Evolutionary conservation across 2,888 invertebrate genomes (phyloP).

Genomic region (Diloba caeruleocephala): DNA sequence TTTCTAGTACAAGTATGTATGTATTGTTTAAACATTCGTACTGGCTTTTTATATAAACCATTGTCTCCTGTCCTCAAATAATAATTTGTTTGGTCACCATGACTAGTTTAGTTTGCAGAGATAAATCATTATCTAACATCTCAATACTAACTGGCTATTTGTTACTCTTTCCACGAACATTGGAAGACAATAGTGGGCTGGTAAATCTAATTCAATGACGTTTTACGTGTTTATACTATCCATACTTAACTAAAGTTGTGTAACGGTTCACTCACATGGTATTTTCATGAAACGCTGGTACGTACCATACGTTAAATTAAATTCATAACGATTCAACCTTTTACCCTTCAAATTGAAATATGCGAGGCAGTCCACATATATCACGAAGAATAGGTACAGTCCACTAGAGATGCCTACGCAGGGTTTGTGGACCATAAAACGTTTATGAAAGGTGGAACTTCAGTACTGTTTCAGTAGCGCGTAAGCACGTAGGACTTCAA

Average conservation of each 20-base stretch:
- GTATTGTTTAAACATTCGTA: too few relatives aligned
- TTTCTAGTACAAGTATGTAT: too few relatives aligned
- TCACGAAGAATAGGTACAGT: slow-evolving; percentile 30
- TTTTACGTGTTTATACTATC: background rate
- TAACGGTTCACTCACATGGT: slow-evolving; percentile 7
- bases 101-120: too few relatives aligned
- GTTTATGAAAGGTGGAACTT: slow-evolving; percentile 40
- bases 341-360: slow-evolving; percentile 23
- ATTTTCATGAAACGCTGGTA: slow-evolving; percentile 18
- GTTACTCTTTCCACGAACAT: background rate
- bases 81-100: too few relatives aligned
- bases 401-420: slow-evolving; percentile 40
- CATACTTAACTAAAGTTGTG: background rate
- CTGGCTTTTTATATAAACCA: too few relatives aligned
- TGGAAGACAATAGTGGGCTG: background rate
- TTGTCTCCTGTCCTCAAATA: too few relatives aligned
- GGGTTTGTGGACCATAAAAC: slow-evolving; percentile 45
- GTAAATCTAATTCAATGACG: slow-evolving; percentile 1
- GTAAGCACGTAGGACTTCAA: slow-evolving; percentile 3
- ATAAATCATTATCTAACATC: too few relatives aligned
- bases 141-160: too few relatives aligned
- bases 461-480: background rate
- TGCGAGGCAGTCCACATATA: slow-evolving; percentile 17
- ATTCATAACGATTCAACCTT: slow-evolving; percentile 19
- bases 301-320: slow-evolving; percentile 27